Conservation (phyloP, 2,888 invertebrate species). For the Gari tellinella region DNA sequence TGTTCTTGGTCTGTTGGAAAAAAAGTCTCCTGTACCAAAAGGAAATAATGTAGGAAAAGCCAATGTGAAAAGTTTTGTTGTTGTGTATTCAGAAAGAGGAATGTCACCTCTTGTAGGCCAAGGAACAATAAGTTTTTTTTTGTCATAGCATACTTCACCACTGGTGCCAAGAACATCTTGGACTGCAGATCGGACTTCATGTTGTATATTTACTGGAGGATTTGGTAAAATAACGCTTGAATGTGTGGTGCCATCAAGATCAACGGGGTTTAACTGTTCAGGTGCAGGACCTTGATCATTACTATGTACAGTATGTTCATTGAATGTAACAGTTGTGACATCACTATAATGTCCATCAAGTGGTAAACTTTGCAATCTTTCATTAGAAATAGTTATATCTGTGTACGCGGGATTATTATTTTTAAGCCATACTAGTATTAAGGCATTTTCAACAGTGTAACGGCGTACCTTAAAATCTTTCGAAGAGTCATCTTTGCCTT, state of each 20-base stretch:
- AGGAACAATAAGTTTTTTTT: conserved; percentile 21
- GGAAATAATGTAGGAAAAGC: conserved; percentile 10
- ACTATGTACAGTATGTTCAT: conserved; percentile 4
- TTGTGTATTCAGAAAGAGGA: conserved; percentile 10
- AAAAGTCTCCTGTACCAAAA: conserved; percentile 8
- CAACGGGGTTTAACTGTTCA: conserved; percentile 29
- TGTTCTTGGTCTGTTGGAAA: not conserved
- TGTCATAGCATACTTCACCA: not conserved
- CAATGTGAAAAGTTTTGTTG: not conserved
- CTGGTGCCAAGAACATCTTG: not conserved
- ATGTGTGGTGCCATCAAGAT: conserved; percentile 14
- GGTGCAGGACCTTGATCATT: conserved; percentile 44
- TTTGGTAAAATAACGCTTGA: conserved; percentile 7
- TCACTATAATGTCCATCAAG: conserved; percentile 36
- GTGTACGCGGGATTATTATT: conserved; percentile 48
- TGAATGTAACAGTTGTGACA: conserved; percentile 15
- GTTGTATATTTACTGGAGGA: not conserved
- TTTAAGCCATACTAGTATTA: conserved; percentile 56
- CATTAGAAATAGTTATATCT: conserved; percentile 34
- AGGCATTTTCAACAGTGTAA: conserved; percentile 41
- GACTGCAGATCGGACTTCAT: not conserved
- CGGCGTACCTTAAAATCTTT: conserved; percentile 52
- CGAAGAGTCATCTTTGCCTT: conserved; percentile 38
- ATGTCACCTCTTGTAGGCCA: conserved; percentile 55
- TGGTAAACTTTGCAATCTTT: conserved; percentile 31